Evolutionary conservation across 2,113 vertebrate species (phyloP).

Genomic region (Ceyx margarethae): DNA sequence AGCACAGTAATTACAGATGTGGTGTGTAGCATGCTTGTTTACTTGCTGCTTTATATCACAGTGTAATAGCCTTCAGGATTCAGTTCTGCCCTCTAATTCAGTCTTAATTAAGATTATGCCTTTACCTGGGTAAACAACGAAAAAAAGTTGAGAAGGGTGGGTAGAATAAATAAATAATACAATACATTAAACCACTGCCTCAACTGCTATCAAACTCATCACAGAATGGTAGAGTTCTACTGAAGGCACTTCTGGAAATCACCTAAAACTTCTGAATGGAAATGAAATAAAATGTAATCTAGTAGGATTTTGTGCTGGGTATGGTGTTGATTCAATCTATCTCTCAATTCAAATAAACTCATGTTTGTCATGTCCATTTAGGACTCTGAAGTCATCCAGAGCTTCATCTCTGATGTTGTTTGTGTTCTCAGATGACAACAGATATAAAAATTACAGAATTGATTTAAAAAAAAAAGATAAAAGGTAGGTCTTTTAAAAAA

Average conservation of each 20-base stretch:
- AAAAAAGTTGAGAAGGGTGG: neutral
- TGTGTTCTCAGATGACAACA: neutral
- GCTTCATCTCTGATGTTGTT: neutral
- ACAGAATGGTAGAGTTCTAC: neutral
- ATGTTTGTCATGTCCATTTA: neutral
- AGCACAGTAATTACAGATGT: neutral
- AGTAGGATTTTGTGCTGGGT: neutral
- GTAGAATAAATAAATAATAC: neutral
- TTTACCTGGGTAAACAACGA: constrained; percentile 6
- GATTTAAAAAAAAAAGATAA: neutral
- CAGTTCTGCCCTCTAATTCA: neutral
- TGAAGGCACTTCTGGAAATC: neutral
- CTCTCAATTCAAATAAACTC: neutral
- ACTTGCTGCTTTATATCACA: constrained; percentile 18
- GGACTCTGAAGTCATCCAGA: neutral
- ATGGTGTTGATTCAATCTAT: neutral
- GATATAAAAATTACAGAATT: neutral
- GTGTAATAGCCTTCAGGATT: neutral
- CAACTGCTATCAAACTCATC: neutral
- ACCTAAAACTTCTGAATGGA: neutral
- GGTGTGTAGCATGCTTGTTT: neutral
- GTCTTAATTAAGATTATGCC: constrained; percentile 26
- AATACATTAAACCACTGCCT: neutral
- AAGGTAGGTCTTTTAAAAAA: neutral
- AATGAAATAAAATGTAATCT: neutral